A percentile compares a stretch with the other conserved stretches of the same genome.
These are phyloP conservation scores for Trochalopteron elliotii DNA, from an alignment of 2,113 vertebrate genomes.

Conservation along the genomic window DNA sequence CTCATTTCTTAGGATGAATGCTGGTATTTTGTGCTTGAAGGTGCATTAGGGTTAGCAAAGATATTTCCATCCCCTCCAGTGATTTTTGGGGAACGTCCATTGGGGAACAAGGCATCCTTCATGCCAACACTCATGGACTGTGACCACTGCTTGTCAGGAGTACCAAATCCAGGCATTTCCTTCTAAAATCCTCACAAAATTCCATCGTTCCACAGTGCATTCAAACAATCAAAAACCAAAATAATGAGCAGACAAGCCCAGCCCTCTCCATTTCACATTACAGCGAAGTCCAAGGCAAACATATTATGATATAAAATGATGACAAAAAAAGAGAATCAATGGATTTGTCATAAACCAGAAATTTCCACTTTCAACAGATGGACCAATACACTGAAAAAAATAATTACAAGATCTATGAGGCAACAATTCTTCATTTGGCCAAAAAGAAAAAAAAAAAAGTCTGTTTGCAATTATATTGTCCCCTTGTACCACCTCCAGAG, in stretches of 20 bases:
- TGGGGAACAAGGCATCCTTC: background rate
- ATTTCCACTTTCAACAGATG: background rate
- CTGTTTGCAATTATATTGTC: background rate
- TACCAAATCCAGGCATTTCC: background rate
- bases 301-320: background rate
- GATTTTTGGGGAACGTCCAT: background rate
- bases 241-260: background rate
- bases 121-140: accelerated
- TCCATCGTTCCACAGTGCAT: background rate
- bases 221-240: background rate
- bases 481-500: background rate
- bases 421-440: background rate
- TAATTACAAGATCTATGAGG: background rate
- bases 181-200: background rate
- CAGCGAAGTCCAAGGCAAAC: background rate
- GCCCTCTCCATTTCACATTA: background rate
- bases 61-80: background rate
- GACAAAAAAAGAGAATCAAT: background rate
- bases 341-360: background rate
- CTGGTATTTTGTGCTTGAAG: background rate
- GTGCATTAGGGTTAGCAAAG: background rate
- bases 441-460: background rate
- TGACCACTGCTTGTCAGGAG: background rate
- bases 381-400: background rate
- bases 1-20: background rate